Evolutionary conservation across 2,113 vertebrate species (phyloP).

Genomic region (Cheirogaleus medius): DNA sequence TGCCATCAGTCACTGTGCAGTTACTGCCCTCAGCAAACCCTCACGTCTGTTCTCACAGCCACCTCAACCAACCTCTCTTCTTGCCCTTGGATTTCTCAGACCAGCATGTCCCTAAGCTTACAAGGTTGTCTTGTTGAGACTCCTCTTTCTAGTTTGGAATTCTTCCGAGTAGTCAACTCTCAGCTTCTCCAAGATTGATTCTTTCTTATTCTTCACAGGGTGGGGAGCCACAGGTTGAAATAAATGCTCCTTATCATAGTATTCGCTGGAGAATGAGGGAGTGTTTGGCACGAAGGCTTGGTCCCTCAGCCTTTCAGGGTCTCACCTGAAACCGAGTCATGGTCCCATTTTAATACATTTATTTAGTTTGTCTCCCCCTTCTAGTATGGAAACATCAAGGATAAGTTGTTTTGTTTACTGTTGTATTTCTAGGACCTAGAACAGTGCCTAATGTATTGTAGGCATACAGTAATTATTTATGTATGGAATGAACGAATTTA

Average conservation of each 20-base stretch:
- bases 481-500: background rate
- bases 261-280: background rate
- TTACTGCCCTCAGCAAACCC: background rate
- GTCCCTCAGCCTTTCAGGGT: background rate
- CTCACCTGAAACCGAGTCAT: background rate
- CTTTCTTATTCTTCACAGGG: background rate
- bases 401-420: background rate
- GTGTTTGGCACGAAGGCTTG: background rate
- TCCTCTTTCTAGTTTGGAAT: background rate
- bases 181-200: background rate
- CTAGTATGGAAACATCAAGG: background rate
- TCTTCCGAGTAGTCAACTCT: background rate
- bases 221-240: background rate
- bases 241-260: background rate
- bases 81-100: background rate
- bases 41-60: background rate
- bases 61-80: background rate
- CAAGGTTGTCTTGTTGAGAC: background rate
- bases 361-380: background rate
- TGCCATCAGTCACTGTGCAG: background rate
- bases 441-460: background rate
- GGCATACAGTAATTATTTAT: background rate
- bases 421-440: background rate
- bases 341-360: background rate
- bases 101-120: no score